Evolutionary conservation across 2,888 invertebrate species (phyloP).

Genomic region (Deilephila elpenor): DNA sequence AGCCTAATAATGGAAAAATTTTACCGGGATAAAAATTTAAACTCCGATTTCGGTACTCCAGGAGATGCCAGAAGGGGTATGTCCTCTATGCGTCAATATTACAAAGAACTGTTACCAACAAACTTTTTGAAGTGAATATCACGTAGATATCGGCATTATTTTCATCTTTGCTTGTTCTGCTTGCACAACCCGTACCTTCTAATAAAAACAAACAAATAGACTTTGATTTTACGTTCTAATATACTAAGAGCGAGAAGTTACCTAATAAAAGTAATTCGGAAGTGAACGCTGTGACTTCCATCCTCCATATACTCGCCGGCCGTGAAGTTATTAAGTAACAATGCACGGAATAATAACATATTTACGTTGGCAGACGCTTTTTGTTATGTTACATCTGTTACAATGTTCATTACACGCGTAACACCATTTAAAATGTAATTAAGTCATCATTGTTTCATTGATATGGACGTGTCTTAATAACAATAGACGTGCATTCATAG

Average conservation of each 20-base stretch:
- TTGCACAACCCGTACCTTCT: not conserved
- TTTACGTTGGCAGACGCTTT: constrained; percentile 12
- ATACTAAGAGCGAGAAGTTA: not conserved
- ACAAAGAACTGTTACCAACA: too few species aligned
- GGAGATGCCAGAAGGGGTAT: too few species aligned
- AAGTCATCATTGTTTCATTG: constrained; percentile 4
- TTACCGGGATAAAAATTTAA: too few species aligned
- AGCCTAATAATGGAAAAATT: too few species aligned
- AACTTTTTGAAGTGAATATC: too few species aligned
- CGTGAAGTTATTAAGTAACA: constrained; percentile 63
- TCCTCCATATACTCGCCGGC: constrained; percentile 58
- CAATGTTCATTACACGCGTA: constrained; percentile 28
- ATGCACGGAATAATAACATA: constrained; percentile 35
- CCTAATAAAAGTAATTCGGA: constrained; percentile 59
- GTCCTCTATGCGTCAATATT: too few species aligned
- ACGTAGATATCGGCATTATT: too few species aligned
- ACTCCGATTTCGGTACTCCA: too few species aligned
- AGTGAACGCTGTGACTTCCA: constrained; percentile 67
- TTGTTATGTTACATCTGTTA: constrained; percentile 32
- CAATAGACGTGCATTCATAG: not conserved
- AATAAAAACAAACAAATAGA: not conserved
- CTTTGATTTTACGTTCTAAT: not conserved
- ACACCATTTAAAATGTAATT: not conserved
- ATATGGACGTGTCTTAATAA: not conserved
- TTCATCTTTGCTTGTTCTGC: too few species aligned